Evolutionary conservation across 2,113 vertebrate genomes (phyloP), one percentile per base, ranked within the genome.

Genomic region (Hemibagrus wyckioides): DNA sequence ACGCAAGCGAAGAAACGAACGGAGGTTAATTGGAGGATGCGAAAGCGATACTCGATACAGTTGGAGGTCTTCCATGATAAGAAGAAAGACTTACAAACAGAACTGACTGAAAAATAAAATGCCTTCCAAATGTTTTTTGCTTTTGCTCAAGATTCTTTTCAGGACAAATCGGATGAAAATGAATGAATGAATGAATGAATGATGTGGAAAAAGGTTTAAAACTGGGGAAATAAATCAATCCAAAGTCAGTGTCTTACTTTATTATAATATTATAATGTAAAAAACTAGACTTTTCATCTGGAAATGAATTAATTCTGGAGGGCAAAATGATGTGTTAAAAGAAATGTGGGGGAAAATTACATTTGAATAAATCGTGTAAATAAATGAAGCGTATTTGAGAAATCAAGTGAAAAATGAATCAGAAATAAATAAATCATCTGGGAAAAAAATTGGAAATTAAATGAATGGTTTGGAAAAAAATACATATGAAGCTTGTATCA

Each of bases 1-100:
- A 90, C 83, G 86, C 90, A 91, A 93, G 15, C 54, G 19, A 57
- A 11, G 21, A 57, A 80, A 90, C 90, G 90, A 92, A 94, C 89
- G 92, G 41, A 93, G 92, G 92, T 91, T 92, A 91, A 94, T 94
- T 94, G 90, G 85, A 82, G 90, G 83, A 92, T 90, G 92, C 92
- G 93, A 92, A 92, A 91, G 90, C 84, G 93, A 65, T 73, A 94
- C 93, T 83, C 90, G 93, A 94, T 94, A 92, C 90, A 67, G 3
- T 39, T 63, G 36, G 54, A 44, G 7, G 19, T 28, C 19, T 82
- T 82, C n/a, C 57, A 30, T 82, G 36, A 80, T 56, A 36, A 57
- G 13, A 33, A 79, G 48, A 41, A 76, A 33, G 30, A 36, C 48
- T 50, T 30, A 52, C 7, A 77, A 50, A 79, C 28, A 33, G 71